Base-by-base conservation (phyloP, 2,888 invertebrate genomes). In the Timema cristinae region DNA sequence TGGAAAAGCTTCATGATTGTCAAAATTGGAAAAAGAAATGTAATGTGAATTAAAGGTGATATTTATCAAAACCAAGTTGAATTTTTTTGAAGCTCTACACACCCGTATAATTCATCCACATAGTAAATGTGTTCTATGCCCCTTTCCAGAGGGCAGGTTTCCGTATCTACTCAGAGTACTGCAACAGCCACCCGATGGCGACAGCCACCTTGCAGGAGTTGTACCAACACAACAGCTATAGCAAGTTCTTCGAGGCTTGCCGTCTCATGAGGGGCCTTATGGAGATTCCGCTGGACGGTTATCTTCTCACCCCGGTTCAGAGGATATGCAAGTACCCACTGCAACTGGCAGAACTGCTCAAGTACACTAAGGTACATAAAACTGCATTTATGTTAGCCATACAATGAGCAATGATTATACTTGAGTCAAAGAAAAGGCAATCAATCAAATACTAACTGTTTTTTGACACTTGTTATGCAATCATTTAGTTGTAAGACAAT, bases 271-370 rank as follows among this genome's bases (percentile, higher is more conserved):
- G 93, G 77, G 90, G 92, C 75, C 87, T 95, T 79, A 92, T 93
- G 70, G 92, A 93, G 80, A 89, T 95, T 63, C 91, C 93, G 11
- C 83, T 95, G 66, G 93, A 94, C 78, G 94, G 94, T 50, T 94
- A 94, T 83, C 84, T 95, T 67, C 83, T 95, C 68, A 92, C 93
- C 11, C 94, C 94, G 0, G 92, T 95, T 71, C 94, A 95, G 82
- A 88, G 93, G 81, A 94, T 95, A 78, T 95, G 94, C 83, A 93
- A 94, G 80, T 95, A 95, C 82, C 94, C 94, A 11, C 85, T 95
- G 69, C 94, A 94, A 80, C 83, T 95, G 76, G 90, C 90, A 49
- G 94, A 95, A 82, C 85, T 95, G 73, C 86, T 93, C 69, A 94
- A 94, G 79, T 90, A 91, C 77, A 86, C 86, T 4, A 78, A 79